A percentile compares a stretch with the other conserved stretches of the same genome.
phyloP scores from a whole-genome alignment of 2,888 invertebrate species.

The Agrotis puta region DNA sequence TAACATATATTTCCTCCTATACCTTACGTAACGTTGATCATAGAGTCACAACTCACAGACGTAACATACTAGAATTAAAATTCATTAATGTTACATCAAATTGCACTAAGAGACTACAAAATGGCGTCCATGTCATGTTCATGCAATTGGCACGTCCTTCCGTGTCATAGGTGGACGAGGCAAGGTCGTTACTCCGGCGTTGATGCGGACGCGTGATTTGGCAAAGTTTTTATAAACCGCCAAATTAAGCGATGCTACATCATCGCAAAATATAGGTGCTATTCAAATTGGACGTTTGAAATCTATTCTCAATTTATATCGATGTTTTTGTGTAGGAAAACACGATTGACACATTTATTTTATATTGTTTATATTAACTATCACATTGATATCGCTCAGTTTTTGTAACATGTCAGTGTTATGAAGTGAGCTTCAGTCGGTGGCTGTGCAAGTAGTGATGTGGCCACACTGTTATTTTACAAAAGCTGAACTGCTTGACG shows the following conservation, averaged over 20 bases:
- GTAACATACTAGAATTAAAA: constrained; percentile 30
- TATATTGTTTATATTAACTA: constrained; percentile 61
- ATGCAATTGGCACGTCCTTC: constrained; percentile 62
- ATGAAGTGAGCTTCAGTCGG: constrained; percentile 7
- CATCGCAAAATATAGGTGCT: constrained; percentile 44
- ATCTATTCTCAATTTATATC: constrained; percentile 5
- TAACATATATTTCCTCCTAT: constrained; percentile 23
- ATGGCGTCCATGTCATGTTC: constrained; percentile 53
- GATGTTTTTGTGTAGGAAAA: constrained; percentile 23
- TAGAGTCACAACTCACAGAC: constrained; percentile 24
- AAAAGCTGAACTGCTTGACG: constrained; percentile 48
- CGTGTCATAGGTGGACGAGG: constrained; percentile 63
- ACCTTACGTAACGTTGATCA: constrained; percentile 17
- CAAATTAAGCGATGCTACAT: constrained; percentile 49
- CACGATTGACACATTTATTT: constrained; percentile 41
- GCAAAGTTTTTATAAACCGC: constrained; percentile 57
- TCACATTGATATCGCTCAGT: constrained; percentile 60
- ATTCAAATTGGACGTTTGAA: constrained; percentile 15
- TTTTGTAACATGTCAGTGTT: constrained; percentile 45
- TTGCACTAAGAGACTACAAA: constrained; percentile 33
- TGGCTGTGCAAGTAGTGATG: neutral
- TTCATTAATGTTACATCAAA: constrained; percentile 35
- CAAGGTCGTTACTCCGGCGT: constrained; percentile 67
- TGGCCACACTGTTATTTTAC: constrained; percentile 29
- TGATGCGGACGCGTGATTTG: constrained; percentile 58